Base-by-base conservation (phyloP, 2,888 invertebrate species). In the Drosophila trichaetosa region DNA sequence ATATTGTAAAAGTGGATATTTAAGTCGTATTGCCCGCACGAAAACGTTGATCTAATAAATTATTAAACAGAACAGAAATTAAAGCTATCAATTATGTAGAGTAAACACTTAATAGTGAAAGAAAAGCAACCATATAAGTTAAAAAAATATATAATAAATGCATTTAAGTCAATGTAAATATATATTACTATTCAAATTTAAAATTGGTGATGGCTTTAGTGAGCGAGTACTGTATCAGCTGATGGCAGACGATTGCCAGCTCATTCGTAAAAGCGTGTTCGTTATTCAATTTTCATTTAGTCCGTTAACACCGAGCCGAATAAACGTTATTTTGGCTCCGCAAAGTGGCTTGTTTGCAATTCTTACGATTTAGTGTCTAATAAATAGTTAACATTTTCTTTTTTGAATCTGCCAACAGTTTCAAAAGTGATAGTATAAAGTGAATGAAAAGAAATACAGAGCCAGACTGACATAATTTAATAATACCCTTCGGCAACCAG, bases 241-340 rank as follows among this genome's bases (percentile, higher is more conserved):
- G 78, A 40, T 61, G 40, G 1, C 24, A 49, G 33, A 21, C 59
- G 48, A 69, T 40, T 53, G 38, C n/a, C 53, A 34, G 60, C 60
- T 52, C 42, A 34, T 42, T 51, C 52, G 52, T 42, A 49, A 36
- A 52, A 42, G 7, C 42, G 36, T 53, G 40, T 64, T 59, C 59
- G 70, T 60, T 57, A 57, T 76, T 72, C 57, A 70, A 66, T 71
- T 80, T 70, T 77, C 65, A 80, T 77, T 78, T 68, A 77, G 81
- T 77, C 81, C 77, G 77, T 77, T 77, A 80, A 40, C 77, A 61
- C 31, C 60, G 72, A 72, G 72, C 62, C 34, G 77, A 49, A 58
- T 54, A 64, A 71, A 77, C 77, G 80, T 60, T 59, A 48, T 61
- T 56, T 64, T 51, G 27, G 52, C 48, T 58, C n/a, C 49, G 65